Base-by-base conservation (phyloP, 35 echinoderm and acorn worm species). In the Strongylocentrotus purpuratus region DNA sequence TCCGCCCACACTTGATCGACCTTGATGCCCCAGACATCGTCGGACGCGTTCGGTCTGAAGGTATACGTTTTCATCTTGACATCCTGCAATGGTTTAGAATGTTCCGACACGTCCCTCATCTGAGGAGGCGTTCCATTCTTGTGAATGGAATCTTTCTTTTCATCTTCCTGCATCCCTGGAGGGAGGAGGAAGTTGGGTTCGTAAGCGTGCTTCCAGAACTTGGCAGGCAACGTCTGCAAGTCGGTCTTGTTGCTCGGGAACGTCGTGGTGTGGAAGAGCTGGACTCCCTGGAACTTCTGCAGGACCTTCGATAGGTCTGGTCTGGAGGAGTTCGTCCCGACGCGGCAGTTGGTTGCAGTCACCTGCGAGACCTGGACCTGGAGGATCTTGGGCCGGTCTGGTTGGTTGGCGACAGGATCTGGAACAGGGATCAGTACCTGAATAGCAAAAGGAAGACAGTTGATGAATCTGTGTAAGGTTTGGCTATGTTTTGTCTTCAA, bases 1-100 rank as follows among this genome's bases (percentile, higher is more conserved):
- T 99, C 98, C 5, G 95, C 95, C 98, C 98, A 99, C 46, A 99
- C 86, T 87, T 99, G 98, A 31, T 99, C 98, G 28, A 99, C 94
- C 95, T 97, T 97, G 31, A 98, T 48, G 46, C 97, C 95, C 98
- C 98, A 99, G 18, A 98, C 92, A 95, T 99, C 98, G 48, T 98
- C 87, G 8, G 93, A 50, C 33, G 98, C 93, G 94, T 97, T 92
- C 46, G 94, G 92, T 90, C 98, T 91, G 93, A 99, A 99, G 70
- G 94, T 97, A 78, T 99, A 93, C 9, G 98, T 99, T 8, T 94
- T 94, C 70, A 99, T 61, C 70, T 95, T 94, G 9, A 85, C 61
- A 33, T 93, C 70, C 46, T 10, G 50, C 41, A n/a, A 25, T 18
- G 10, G 45, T 18, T 33, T 33, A 2, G 87, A 41, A 11, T 33